Evolutionary conservation across 2,797 vertebrate genomes (phyloP).

Genomic region (Rhynchotus rufescens): DNA sequence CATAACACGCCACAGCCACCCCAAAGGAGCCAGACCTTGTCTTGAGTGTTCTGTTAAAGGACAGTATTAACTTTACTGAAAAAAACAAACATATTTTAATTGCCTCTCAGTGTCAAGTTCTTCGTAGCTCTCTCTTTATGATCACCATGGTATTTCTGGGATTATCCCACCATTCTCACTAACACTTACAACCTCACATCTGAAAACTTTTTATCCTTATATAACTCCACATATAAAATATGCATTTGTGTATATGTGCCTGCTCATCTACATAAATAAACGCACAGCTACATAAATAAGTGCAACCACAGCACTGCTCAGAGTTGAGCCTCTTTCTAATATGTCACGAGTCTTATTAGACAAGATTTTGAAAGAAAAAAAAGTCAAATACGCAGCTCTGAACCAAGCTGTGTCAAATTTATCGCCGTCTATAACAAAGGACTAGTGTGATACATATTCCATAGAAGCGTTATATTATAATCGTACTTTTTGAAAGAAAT

Average conservation of each 20-base stretch:
- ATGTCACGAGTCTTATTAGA: neutral
- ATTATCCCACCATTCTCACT: neutral
- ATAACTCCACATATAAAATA: neutral
- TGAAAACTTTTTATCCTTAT: neutral
- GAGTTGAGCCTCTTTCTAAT: neutral
- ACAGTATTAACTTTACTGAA: fast-evolving
- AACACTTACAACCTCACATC: neutral
- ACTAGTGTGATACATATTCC: slow-evolving; percentile 21
- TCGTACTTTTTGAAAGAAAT: slow-evolving; percentile 51
- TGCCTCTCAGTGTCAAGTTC: neutral
- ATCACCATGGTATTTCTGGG: neutral
- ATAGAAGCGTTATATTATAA: neutral
- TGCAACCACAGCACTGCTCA: neutral
- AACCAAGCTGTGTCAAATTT: slow-evolving; percentile 19
- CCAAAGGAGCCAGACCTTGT: neutral
- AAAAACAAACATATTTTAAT: neutral
- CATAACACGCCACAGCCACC: fast-evolving
- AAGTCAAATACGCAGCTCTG: neutral
- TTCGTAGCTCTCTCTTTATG: neutral
- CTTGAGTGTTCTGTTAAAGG: neutral
- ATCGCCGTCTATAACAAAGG: slow-evolving; percentile 34
- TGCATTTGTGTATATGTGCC: neutral
- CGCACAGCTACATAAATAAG: neutral
- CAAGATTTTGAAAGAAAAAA: neutral
- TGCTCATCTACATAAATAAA: neutral